Percentiles rank a stretch among this genome's conserved stretches.
Conservation (phyloP, 2,888 invertebrate genomes). For the Platycheirus rosarum region DNA sequence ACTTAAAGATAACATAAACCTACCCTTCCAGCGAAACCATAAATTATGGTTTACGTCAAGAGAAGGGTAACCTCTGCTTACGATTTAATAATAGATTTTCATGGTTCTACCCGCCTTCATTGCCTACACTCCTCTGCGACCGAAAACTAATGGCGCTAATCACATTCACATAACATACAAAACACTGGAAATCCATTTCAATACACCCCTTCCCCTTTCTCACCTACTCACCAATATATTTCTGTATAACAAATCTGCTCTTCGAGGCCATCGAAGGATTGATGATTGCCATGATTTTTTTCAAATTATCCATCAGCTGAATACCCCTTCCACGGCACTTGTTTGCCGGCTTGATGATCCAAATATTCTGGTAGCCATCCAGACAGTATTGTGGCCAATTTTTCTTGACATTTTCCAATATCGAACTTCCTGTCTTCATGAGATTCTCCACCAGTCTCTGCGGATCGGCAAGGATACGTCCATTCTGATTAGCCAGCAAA, state of each 20-base stretch:
- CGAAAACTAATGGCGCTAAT: not conserved
- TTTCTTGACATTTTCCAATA: conserved; percentile 87
- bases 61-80: not conserved
- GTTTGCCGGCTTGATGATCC: conserved; percentile 98
- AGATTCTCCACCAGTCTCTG: conserved; percentile 78
- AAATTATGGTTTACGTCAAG: conserved; percentile 4
- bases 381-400: conserved; percentile 92
- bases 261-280: conserved; percentile 87
- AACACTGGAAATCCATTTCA: not conserved
- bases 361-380: conserved; percentile 94
- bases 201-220: conserved; percentile 11
- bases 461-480: conserved; percentile 82
- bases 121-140: not conserved
- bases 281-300: conserved; percentile 90
- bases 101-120: not conserved
- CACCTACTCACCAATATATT: conserved; percentile 92
- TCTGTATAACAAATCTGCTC: conserved; percentile 95
- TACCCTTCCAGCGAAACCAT: conserved; percentile 26
- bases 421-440: conserved; percentile 83
- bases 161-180: conserved; percentile 1
- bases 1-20: conserved; percentile 24
- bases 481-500: conserved; percentile 86
- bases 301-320: conserved; percentile 91
- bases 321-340: conserved; percentile 96
- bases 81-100: conserved; percentile 34